phyloP scores from a whole-genome alignment of 2,113 vertebrate species.

The Delphinus delphis region DNA sequence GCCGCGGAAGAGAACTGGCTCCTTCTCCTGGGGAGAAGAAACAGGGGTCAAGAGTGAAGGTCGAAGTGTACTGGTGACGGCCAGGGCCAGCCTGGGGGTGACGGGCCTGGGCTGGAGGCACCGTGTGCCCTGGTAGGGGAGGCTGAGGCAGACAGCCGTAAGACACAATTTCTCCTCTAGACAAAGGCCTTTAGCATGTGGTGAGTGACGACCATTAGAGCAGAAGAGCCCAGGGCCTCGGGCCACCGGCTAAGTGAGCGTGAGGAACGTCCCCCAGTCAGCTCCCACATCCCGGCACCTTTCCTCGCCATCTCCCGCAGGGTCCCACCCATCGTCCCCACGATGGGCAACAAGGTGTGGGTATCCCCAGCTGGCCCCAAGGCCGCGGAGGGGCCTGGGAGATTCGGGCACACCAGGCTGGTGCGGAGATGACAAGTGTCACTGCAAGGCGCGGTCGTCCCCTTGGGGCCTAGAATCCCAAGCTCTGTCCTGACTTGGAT shows the following conservation, averaged over 20 bases:
- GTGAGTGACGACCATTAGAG: neutral
- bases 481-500: neutral
- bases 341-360: neutral
- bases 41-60: neutral
- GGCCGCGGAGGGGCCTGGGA: fast-evolving
- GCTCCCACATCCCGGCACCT: neutral
- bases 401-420: neutral
- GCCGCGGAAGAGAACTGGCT: neutral
- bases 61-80: neutral
- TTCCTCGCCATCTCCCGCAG: neutral
- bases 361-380: neutral
- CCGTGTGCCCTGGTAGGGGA: neutral
- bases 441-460: neutral
- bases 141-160: neutral
- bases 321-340: neutral
- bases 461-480: neutral
- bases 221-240: neutral
- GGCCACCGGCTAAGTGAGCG: neutral
- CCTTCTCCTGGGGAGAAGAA: neutral
- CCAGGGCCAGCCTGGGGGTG: neutral
- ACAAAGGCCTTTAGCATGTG: neutral
- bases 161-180: neutral
- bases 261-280: neutral
- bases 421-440: neutral
- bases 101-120: too few relatives aligned